phyloP scores from a whole-genome alignment of 2,888 invertebrate species.

The Brachylomia viminalis region DNA sequence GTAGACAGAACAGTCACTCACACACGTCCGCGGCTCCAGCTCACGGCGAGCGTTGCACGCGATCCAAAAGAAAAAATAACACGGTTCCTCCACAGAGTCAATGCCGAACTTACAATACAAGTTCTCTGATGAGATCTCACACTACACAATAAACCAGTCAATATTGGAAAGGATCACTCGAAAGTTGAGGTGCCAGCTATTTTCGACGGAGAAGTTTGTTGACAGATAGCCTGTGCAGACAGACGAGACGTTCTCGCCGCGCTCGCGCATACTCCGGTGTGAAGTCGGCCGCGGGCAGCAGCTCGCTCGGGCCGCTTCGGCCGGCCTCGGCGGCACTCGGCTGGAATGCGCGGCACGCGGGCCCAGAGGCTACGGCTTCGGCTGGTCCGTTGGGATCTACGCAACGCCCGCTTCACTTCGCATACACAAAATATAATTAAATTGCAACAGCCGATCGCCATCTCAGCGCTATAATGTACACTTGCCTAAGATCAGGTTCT shows the following conservation, averaged over 20 bases:
- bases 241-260: constrained; percentile 88
- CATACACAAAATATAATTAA: constrained; percentile 89
- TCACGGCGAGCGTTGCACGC: constrained; percentile 87
- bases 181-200: constrained; percentile 81
- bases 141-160: constrained; percentile 85
- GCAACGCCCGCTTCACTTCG: constrained; percentile 82
- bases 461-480: constrained; percentile 86
- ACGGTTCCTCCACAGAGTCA: constrained; percentile 87
- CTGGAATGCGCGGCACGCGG: constrained; percentile 87
- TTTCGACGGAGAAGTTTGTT: constrained; percentile 88
- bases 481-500: constrained; percentile 89
- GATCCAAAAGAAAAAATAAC: constrained; percentile 89
- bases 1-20: constrained; percentile 88
- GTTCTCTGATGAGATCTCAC: constrained; percentile 80
- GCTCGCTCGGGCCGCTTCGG: constrained; percentile 80
- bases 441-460: constrained; percentile 88
- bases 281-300: constrained; percentile 87
- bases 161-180: constrained; percentile 82
- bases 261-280: constrained; percentile 90
- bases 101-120: constrained; percentile 77
- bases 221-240: constrained; percentile 86
- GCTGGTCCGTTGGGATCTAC: constrained; percentile 81
- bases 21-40: constrained; percentile 85
- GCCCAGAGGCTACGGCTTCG: constrained; percentile 80
- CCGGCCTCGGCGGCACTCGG: constrained; percentile 79